phyloP scores from a whole-genome alignment of 2,888 invertebrate genomes.

The Callyntrura guangdongensis region DNA sequence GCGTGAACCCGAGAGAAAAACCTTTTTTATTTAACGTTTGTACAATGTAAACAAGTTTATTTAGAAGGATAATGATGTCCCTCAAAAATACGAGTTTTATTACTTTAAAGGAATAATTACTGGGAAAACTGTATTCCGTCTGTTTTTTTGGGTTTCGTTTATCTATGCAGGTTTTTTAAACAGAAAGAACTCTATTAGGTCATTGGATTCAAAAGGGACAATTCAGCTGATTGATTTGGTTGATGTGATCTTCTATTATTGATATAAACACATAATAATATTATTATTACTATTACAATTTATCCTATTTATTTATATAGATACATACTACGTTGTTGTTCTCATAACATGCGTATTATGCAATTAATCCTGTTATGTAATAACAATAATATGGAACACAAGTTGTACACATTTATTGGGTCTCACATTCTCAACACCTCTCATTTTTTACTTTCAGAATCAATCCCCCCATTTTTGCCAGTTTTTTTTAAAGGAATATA shows the following conservation, averaged over 20 bases:
- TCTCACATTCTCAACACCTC: slow-evolving; percentile 62
- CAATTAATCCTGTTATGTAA: not conserved
- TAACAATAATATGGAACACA: slow-evolving; percentile 11
- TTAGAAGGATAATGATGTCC: not conserved
- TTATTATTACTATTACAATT: slow-evolving; percentile 18
- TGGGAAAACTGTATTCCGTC: slow-evolving; percentile 17
- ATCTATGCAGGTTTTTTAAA: slow-evolving; percentile 6
- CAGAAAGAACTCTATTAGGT: not conserved
- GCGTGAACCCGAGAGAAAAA: slow-evolving; percentile 60
- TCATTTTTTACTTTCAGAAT: slow-evolving; percentile 41
- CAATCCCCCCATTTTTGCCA: slow-evolving; percentile 56
- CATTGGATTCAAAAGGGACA: slow-evolving; percentile 13
- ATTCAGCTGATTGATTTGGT: slow-evolving; percentile 55
- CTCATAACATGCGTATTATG: not conserved
- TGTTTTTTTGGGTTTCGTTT: slow-evolving; percentile 25
- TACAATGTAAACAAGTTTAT: slow-evolving; percentile 32
- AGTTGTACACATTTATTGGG: slow-evolving; percentile 64
- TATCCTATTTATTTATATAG: slow-evolving; percentile 38
- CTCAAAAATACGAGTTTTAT: slow-evolving; percentile 8
- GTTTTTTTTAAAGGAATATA: slow-evolving; percentile 60
- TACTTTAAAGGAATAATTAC: not conserved
- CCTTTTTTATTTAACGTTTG: slow-evolving; percentile 57
- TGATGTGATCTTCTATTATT: slow-evolving; percentile 43
- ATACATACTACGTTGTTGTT: slow-evolving; percentile 18
- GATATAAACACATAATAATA: not conserved